These are phyloP conservation scores for Nycticorax nycticorax DNA, from an alignment of 2,113 vertebrate genomes.

Conservation along the genomic window DNA sequence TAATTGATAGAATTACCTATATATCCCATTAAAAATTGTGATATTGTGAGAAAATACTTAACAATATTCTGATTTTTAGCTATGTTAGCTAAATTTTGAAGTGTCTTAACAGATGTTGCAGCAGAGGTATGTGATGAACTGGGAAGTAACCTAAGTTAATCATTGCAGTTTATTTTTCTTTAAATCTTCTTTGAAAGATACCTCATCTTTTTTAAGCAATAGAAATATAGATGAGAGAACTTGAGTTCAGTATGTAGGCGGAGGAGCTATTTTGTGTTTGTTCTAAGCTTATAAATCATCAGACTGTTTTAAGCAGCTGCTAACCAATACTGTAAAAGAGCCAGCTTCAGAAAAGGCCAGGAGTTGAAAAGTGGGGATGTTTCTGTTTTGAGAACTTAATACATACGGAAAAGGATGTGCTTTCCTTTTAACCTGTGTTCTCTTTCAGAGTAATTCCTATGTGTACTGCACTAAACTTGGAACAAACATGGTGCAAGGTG, in stretches of 20 bases:
- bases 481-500: conserved; percentile 28
- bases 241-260: background rate
- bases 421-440: conserved; percentile 24
- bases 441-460: conserved; percentile 42
- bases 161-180: conserved; percentile 56
- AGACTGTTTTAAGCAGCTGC: conserved; percentile 44
- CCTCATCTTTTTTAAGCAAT: conserved; percentile 65
- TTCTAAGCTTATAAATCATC: conserved; percentile 10
- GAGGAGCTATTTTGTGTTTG: conserved; percentile 27
- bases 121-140: background rate
- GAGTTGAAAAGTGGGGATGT: conserved; percentile 1
- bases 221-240: conserved; percentile 32
- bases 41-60: conserved; percentile 38
- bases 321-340: conserved; percentile 42
- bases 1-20: background rate
- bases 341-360: background rate
- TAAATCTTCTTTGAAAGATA: conserved; percentile 58
- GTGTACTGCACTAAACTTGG: conserved; percentile 3
- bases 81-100: conserved; percentile 28
- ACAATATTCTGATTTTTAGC: conserved; percentile 48
- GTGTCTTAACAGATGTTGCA: conserved; percentile 39
- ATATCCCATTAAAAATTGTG: conserved; percentile 14
- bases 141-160: conserved; percentile 31
- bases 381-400: conserved; percentile 18
- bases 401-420: background rate